These are phyloP conservation scores for Spermophilus dauricus DNA, from an alignment of 2,113 vertebrate species.

Conservation along the genomic window DNA sequence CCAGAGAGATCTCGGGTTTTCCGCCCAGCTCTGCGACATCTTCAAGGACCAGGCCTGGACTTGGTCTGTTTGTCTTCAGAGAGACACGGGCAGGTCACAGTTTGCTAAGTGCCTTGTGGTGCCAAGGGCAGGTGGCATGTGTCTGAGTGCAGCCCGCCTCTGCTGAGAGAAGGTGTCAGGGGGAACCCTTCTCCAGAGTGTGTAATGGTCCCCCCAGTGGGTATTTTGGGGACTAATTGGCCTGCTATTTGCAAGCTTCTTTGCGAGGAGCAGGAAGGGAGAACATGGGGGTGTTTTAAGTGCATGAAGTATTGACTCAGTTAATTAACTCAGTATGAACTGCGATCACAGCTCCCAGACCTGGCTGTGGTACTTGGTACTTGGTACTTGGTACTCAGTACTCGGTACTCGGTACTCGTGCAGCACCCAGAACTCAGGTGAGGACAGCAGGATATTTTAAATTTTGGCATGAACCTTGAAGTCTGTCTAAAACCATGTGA, in stretches of 20 bases:
- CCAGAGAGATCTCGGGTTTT: neutral
- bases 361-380: too few species aligned
- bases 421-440: neutral
- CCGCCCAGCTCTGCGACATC: rapidly evolving
- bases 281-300: neutral
- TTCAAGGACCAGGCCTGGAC: neutral
- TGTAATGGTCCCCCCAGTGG: neutral
- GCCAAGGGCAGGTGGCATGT: too few species aligned
- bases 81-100: rapidly evolving
- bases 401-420: too few species aligned
- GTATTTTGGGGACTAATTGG: neutral
- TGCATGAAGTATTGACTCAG: too few species aligned
- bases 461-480: neutral
- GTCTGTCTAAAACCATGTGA: neutral
- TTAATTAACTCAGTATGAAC: neutral
- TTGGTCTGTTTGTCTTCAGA: neutral
- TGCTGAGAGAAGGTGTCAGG: neutral
- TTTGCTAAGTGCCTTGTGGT: neutral
- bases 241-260: neutral
- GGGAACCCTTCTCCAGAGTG: too few species aligned
- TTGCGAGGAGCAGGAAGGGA: neutral
- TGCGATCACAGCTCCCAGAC: too few species aligned
- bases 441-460: too few species aligned
- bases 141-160: neutral
- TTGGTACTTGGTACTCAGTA: too few species aligned